Evolutionary conservation across 2,113 vertebrate species (phyloP).

Genomic region (Azemiops feae): DNA sequence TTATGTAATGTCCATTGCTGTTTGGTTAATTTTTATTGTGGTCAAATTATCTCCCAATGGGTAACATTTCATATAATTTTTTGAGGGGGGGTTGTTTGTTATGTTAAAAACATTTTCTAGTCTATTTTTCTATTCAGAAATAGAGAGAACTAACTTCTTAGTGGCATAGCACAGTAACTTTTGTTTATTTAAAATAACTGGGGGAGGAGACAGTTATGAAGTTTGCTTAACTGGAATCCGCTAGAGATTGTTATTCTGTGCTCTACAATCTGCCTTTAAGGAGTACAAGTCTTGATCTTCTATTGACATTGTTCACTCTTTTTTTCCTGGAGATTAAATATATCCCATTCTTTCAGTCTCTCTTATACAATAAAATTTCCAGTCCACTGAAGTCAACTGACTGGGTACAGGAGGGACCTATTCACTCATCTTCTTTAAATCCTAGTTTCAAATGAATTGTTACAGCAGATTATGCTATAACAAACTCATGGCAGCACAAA

Average conservation of each 20-base stretch:
- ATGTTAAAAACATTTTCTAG: background rate
- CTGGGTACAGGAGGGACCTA: background rate
- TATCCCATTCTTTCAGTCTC: background rate
- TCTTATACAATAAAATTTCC: background rate
- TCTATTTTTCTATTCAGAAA: background rate
- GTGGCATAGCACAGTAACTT: background rate
- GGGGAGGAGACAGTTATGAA: background rate
- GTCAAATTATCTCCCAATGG: background rate
- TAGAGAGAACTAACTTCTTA: background rate
- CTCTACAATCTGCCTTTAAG: background rate
- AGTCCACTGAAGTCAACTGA: background rate
- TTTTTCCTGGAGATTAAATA: background rate
- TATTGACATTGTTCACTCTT: background rate
- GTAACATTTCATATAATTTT: background rate
- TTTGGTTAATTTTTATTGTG: background rate
- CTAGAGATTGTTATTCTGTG: background rate
- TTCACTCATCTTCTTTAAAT: background rate
- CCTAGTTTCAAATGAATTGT: background rate
- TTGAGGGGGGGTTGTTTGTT: background rate
- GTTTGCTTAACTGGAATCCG: background rate
- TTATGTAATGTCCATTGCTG: background rate
- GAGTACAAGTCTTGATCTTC: background rate
- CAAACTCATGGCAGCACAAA: background rate
- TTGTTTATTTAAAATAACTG: background rate
- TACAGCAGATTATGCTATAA: background rate